Evolutionary conservation across 2,797 vertebrate genomes (phyloP).

Genomic region (Craterocephalus amniculus): DNA sequence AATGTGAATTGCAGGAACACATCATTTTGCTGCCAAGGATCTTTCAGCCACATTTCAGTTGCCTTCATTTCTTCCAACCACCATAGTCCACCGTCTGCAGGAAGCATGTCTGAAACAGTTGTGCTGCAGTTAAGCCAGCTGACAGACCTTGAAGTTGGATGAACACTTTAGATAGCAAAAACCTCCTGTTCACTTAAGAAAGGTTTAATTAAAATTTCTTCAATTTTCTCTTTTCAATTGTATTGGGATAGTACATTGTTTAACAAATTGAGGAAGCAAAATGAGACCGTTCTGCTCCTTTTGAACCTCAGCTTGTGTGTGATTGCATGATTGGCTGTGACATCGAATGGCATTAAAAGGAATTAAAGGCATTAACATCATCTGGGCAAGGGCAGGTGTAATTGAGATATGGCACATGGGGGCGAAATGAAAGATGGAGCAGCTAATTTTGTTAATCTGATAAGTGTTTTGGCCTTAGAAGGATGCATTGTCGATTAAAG

Average conservation of each 20-base stretch:
- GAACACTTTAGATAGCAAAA: constrained; percentile 40
- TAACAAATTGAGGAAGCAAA: constrained; percentile 42
- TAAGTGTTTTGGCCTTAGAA: constrained; percentile 42
- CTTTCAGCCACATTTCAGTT: constrained; percentile 41
- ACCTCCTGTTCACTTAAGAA: constrained; percentile 47
- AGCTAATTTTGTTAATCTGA: constrained; percentile 47
- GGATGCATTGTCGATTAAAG: constrained; percentile 46
- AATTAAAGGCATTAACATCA: constrained; percentile 51
- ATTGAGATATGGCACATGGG: constrained; percentile 45
- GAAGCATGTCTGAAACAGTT: constrained; percentile 28
- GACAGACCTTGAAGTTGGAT: constrained; percentile 24
- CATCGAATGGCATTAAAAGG: constrained; percentile 33
- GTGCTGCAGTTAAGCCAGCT: constrained; percentile 54
- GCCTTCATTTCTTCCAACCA: neutral
- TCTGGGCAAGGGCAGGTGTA: constrained; percentile 50
- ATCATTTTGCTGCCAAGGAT: constrained; percentile 20
- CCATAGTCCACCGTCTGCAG: constrained; percentile 33
- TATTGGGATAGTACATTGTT: constrained; percentile 20
- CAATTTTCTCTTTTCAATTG: constrained; percentile 23
- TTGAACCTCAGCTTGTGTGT: constrained; percentile 33
- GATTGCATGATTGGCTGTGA: constrained; percentile 40
- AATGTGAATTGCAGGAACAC: constrained; percentile 20
- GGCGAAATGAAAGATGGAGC: constrained; percentile 35
- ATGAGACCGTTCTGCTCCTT: constrained; percentile 57
- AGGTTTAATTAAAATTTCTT: constrained; percentile 63